Evolutionary conservation across 2,888 invertebrate genomes (phyloP).

Genomic region (Didymodactylos carnosus): DNA sequence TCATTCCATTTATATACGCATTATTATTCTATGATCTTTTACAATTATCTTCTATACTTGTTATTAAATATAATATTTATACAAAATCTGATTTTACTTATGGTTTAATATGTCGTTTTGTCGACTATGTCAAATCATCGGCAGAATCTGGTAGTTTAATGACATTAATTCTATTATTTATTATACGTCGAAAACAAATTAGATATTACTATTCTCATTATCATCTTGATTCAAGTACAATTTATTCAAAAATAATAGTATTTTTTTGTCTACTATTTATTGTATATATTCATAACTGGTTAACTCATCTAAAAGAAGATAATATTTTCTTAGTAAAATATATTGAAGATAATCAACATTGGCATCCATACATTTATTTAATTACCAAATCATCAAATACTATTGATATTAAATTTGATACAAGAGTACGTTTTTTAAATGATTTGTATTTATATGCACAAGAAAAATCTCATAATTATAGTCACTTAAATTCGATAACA

Average conservation of each 20-base stretch:
- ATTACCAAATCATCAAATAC: no score
- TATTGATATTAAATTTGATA: no score
- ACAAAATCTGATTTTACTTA: background rate
- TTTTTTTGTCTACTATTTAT: background rate
- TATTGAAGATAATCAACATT: no score
- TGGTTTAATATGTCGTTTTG: background rate
- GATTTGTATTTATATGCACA: no score
- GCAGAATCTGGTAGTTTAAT: background rate
- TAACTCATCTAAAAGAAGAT: background rate
- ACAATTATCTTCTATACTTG: background rate
- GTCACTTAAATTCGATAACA: no score
- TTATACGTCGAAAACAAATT: background rate
- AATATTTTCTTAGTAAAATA: background rate
- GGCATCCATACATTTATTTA: no score
- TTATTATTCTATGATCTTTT: background rate
- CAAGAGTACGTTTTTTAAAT: no score
- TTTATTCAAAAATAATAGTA: background rate
- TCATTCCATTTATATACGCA: slow-evolving; percentile 38
- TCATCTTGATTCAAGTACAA: background rate
- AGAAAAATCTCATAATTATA: no score
- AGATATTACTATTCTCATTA: background rate
- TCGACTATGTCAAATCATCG: background rate
- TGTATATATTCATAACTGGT: background rate
- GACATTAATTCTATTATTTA: background rate
- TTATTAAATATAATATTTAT: background rate